phyloP scores from a whole-genome alignment of 2,113 vertebrate genomes.

The Coracopsis vasa region DNA sequence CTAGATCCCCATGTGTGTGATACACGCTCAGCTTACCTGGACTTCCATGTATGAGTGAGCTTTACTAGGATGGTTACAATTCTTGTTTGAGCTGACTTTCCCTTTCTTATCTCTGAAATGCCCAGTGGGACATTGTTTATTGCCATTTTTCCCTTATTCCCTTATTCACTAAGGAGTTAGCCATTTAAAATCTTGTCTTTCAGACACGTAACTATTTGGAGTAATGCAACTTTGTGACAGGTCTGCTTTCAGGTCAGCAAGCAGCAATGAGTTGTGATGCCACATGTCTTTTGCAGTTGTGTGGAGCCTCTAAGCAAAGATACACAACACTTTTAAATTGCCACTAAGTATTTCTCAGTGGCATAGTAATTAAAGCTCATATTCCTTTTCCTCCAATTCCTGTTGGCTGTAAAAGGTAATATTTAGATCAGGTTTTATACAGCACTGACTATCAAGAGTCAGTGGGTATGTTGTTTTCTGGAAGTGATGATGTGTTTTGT shows the following conservation, averaged over 20 bases:
- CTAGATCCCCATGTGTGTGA: accelerated
- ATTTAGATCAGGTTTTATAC: background rate
- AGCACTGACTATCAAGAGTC: background rate
- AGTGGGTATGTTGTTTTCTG: background rate
- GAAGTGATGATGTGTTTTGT: background rate
- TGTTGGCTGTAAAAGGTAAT: background rate
- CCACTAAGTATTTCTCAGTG: background rate
- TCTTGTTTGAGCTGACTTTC: background rate
- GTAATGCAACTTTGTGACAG: background rate
- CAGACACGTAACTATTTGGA: background rate
- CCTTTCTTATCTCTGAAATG: background rate
- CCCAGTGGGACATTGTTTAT: background rate
- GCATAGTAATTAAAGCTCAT: background rate
- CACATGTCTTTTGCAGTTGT: background rate
- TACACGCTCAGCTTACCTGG: background rate
- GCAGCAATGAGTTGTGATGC: background rate
- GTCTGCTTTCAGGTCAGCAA: background rate
- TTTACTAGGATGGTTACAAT: background rate
- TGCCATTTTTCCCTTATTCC: background rate
- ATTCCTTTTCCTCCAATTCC: background rate
- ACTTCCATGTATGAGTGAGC: background rate
- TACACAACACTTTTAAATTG: background rate
- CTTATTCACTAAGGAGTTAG: background rate
- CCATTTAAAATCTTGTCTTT: background rate
- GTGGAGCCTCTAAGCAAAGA: background rate